Conservation (phyloP, 2,797 vertebrate species). For the Alca torda region DNA sequence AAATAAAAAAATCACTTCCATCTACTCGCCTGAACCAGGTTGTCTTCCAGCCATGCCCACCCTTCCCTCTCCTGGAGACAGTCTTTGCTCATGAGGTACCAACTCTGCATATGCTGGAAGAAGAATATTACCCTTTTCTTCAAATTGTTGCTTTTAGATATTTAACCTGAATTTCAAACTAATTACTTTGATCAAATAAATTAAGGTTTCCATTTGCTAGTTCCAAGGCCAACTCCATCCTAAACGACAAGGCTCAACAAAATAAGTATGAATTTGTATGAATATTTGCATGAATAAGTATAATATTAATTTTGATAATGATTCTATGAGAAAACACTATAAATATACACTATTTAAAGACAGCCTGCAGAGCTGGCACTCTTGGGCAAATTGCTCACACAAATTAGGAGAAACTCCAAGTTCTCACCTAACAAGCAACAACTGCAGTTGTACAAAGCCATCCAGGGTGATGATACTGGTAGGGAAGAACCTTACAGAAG, state of each 20-base stretch:
- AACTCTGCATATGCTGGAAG: not conserved
- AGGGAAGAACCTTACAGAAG: not conserved
- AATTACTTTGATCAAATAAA: not conserved
- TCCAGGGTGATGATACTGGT: not conserved
- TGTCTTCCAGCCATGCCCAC: not conserved
- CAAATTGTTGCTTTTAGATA: not conserved
- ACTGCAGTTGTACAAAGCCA: not conserved
- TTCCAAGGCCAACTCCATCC: not conserved
- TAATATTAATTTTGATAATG: not conserved
- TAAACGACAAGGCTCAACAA: not conserved
- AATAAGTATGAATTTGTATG: not conserved
- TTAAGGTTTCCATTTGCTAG: not conserved
- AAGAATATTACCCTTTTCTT: not conserved
- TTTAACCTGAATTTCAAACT: not conserved
- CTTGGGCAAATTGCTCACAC: not conserved
- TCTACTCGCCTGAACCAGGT: not conserved
- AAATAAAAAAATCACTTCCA: not conserved
- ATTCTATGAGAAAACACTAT: not conserved
- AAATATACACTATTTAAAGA: not conserved
- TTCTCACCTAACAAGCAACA: not conserved
- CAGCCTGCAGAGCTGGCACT: not conserved
- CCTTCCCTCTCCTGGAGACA: not conserved
- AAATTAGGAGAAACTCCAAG: not conserved
- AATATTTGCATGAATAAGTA: no score
- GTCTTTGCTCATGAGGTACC: not conserved